Evolutionary conservation across 2,888 invertebrate genomes (phyloP), one percentile per base, ranked within the genome.

Genomic region (Galerucella calmariensis): DNA sequence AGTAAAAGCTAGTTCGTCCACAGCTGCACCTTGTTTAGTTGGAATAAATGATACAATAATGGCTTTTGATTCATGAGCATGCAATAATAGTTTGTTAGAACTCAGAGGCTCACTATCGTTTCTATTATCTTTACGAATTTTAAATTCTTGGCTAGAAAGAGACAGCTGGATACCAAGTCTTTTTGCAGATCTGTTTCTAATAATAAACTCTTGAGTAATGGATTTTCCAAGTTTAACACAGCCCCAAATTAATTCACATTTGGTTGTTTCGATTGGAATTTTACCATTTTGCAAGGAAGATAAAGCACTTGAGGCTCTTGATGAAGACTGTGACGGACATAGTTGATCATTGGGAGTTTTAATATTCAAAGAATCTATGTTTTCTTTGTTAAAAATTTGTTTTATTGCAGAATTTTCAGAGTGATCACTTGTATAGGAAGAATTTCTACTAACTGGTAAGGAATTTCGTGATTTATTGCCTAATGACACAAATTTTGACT

Each of bases 211-310:
- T 79, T 90, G 90, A 1, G 86, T 87, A 0, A 88, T 88, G 20
- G 87, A 88, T 76, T 89, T 90, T 46, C 91, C 90, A 11, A 89
- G 82, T 82, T 89, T 90, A 2, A 91, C 85, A 79, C 91, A 91
- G 44, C 90, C 90, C 92, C 92, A 92, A 16, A 90, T 88, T 8
- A 92, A 80, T 77, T 91, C 89, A 10, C 88, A 86, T 58, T 89
- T 88, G 0, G 90, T 91, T 1, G 90, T 88, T 81, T 90, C 89
- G 12, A 92, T 86, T 0, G 92, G 91, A 11, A 90, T 78, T 81
- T 86, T 86, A 6, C 87, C 87, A 73, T 85, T 83, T 5, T 84
- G 83, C 53, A 87, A 79, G 69, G 80, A 82, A 66, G 85, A 85
- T 72, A 87, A 78, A 61, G 84, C 83, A 73, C 85, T 86, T 9